Evolutionary conservation across 2,888 invertebrate species (phyloP).

Genomic region (Clitarchus hookeri): DNA sequence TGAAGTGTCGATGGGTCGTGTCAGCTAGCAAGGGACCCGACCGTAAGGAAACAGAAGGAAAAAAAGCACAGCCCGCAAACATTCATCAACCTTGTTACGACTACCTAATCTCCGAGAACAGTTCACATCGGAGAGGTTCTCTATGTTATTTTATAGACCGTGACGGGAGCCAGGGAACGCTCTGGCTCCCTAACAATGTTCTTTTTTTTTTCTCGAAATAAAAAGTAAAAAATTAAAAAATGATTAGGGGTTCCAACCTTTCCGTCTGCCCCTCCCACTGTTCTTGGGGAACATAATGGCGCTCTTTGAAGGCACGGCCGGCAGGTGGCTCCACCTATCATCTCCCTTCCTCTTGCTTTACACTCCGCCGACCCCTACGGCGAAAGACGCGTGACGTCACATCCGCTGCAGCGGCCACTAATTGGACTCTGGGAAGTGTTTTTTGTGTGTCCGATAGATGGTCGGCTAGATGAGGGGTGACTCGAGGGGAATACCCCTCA

Average conservation of each 20-base stretch:
- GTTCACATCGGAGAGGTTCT: not conserved
- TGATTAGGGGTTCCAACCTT: not conserved
- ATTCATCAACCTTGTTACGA: not conserved
- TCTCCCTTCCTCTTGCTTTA: not conserved
- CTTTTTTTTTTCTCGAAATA: not conserved
- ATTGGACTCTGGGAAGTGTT: not conserved
- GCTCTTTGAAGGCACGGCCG: conserved; percentile 7
- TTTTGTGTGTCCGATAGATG: conserved; percentile 8
- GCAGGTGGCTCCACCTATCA: conserved; percentile 14
- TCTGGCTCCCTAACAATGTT: not conserved
- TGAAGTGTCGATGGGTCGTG: too few relatives aligned
- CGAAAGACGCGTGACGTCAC: not conserved
- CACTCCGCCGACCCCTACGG: not conserved
- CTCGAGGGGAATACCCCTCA: not conserved
- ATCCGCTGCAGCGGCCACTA: conserved; percentile 14
- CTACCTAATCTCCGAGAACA: not conserved
- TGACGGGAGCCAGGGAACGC: not conserved
- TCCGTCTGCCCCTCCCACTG: not conserved
- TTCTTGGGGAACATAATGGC: not conserved
- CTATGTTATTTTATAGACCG: not conserved
- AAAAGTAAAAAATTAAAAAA: not conserved
- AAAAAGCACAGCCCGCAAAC: not conserved
- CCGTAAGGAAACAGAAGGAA: too few relatives aligned
- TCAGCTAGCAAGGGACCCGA: too few relatives aligned
- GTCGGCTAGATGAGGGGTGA: not conserved